Base-by-base conservation (phyloP, 2,797 vertebrate genomes). In the Halcyon leucocephala region DNA sequence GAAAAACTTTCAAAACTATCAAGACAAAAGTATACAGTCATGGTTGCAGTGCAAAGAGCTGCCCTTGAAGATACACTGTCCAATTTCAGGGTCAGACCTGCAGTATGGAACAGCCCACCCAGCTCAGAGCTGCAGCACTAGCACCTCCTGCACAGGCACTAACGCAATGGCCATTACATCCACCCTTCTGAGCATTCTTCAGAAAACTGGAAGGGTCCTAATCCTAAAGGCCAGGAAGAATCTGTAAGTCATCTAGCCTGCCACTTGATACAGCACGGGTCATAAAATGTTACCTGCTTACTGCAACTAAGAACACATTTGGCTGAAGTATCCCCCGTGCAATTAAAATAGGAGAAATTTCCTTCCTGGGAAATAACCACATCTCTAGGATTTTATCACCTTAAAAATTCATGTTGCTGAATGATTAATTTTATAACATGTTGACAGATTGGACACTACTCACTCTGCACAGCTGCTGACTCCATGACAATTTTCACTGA, bases 111-210 rank as follows among this genome's bases (percentile, higher is more conserved):
- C 12, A 42, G n/a, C 35, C 26, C 39, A 37, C 24, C 28, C 21
- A n/a, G 74, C 24, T 28, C 44, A 17, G 21, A 0, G 2, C 31
- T 15, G n/a, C 5, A 20, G 39, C 21, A 21, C 15, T 8, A 17
- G 12, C 24, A 44, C 29, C 62, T 84, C 46, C 61, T 10, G 10
- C 1, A 1, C 10, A 1, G 7, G 21, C 15, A 8, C 5, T 8
- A 24, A 41, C 0, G 2, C 2, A 1, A 18, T 5, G 3, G 46
- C 28, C 44, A 61, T 22, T 70, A 55, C 37, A 76, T 15, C 17
- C 24, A n/a, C 4, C 25, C 24, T 76, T 29, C 12, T 3, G 0
- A 67, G 22, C 3, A 26, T 35, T 71, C 73, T 49, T n/a, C 39
- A 62, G 35, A 15, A 65, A 93, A 80, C 22, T 48, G 33, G 31